phyloP scores from a whole-genome alignment of 2,113 vertebrate species.

The Serilophus lunatus region DNA sequence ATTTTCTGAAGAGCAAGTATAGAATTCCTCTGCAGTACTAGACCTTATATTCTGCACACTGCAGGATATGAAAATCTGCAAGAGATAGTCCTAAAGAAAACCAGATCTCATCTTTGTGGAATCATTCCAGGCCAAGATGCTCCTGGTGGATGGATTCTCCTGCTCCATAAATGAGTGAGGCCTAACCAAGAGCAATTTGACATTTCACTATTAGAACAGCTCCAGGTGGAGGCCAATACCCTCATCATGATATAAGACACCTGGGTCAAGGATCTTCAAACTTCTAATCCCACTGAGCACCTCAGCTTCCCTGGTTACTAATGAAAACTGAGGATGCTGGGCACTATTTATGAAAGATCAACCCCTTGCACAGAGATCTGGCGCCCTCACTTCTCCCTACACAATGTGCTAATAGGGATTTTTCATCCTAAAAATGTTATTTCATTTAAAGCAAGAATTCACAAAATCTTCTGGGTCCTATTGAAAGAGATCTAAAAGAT shows the following conservation, averaged over 20 bases:
- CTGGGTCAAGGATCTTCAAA: not conserved
- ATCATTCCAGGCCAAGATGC: not conserved
- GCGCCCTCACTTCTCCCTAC: not conserved
- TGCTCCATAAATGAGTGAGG: not conserved
- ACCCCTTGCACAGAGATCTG: not conserved
- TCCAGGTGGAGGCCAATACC: not conserved
- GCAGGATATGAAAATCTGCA: not conserved
- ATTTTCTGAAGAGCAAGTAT: not conserved
- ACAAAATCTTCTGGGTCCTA: slow-evolving; percentile 32
- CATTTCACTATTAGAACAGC: not conserved
- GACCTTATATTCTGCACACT: not conserved
- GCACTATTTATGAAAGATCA: not conserved
- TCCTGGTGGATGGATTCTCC: not conserved
- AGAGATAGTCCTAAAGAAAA: not conserved
- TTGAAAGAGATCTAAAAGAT: slow-evolving; percentile 67
- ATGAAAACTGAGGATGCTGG: not conserved
- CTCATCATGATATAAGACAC: not conserved
- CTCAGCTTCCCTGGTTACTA: not conserved
- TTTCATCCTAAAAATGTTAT: not conserved
- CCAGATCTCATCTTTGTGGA: not conserved
- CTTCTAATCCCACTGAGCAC: not conserved
- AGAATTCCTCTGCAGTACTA: not conserved
- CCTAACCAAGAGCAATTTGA: not conserved
- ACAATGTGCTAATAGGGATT: not conserved
- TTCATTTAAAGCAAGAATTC: slow-evolving; percentile 15